phyloP scores from a whole-genome alignment of 2,797 vertebrate species.

The Amphiprion clarkii region DNA sequence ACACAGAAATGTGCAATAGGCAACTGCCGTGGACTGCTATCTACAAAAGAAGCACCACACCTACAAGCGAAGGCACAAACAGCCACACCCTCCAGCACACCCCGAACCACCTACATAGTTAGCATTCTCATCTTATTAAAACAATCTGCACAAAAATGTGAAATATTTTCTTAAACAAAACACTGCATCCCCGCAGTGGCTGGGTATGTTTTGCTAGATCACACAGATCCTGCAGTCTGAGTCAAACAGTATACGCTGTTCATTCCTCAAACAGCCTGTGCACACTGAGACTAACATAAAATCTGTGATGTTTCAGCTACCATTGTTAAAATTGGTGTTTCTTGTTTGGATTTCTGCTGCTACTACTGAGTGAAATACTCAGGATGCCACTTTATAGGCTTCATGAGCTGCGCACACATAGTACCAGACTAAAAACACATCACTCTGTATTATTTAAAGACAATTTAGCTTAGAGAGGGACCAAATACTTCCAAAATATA shows the following conservation, averaged over 20 bases:
- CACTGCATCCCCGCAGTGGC: not conserved
- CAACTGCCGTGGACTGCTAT: slow-evolving; percentile 45
- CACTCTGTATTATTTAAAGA: slow-evolving; percentile 24
- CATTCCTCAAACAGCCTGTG: not conserved
- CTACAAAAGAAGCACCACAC: slow-evolving; percentile 64
- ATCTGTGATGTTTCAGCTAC: not conserved
- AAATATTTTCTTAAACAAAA: slow-evolving; percentile 15
- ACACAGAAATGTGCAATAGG: slow-evolving; percentile 46
- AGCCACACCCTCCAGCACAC: slow-evolving; percentile 65
- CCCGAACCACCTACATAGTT: slow-evolving; percentile 49
- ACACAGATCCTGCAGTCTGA: not conserved
- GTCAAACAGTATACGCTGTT: not conserved
- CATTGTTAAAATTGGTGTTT: not conserved
- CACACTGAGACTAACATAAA: not conserved
- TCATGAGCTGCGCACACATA: slow-evolving; percentile 24
- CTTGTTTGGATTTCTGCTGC: not conserved
- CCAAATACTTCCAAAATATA: slow-evolving; percentile 26
- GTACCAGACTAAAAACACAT: slow-evolving; percentile 18
- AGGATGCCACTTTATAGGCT: slow-evolving; percentile 31
- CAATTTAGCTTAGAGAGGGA: slow-evolving; percentile 3
- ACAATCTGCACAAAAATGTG: slow-evolving; percentile 26
- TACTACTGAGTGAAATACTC: slow-evolving; percentile 19
- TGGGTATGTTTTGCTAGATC: not conserved
- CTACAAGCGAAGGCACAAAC: slow-evolving; percentile 38
- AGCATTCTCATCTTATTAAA: slow-evolving; percentile 37